A percentile compares a stretch with the other conserved stretches of the same genome.
phyloP scores from a whole-genome alignment of 2,888 invertebrate genomes.

The Pollenia griseotomentosa region DNA sequence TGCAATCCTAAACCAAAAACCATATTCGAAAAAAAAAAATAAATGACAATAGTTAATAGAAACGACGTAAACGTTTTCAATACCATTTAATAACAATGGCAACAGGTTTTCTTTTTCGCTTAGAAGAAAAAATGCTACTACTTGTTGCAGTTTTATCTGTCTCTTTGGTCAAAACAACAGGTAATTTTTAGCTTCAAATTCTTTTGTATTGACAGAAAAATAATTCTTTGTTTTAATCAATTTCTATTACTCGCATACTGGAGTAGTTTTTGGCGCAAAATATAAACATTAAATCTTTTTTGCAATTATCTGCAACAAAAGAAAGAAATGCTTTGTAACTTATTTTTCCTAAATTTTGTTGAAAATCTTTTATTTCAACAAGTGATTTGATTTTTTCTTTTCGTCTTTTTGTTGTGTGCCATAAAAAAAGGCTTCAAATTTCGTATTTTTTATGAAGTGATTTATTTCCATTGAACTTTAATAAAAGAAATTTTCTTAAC shows the following conservation, averaged over 20 bases:
- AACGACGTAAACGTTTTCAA: conserved; percentile 50
- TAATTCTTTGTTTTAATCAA: conserved; percentile 41
- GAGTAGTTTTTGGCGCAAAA: conserved; percentile 25
- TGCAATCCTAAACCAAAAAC: conserved; percentile 40
- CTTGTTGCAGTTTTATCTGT: conserved; percentile 7
- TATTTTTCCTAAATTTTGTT: neutral
- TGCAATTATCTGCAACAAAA: conserved; percentile 43
- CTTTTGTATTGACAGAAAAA: conserved; percentile 41
- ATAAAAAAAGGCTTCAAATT: conserved; percentile 20
- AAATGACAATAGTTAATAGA: conserved; percentile 58
- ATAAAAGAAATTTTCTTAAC: neutral
- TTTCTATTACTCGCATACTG: conserved; percentile 5
- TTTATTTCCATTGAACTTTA: conserved; percentile 29
- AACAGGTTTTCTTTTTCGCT: conserved; percentile 51
- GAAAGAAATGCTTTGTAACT: neutral
- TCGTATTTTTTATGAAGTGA: conserved; percentile 11
- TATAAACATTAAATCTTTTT: conserved; percentile 33
- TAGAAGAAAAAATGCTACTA: conserved; percentile 12
- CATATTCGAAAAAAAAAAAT: conserved; percentile 19
- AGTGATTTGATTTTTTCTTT: conserved; percentile 21
- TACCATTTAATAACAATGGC: conserved; percentile 41
- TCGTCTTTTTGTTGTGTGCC: conserved; percentile 17
- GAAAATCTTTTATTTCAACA: conserved; percentile 17
- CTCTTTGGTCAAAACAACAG: conserved; percentile 43
- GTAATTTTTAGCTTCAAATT: conserved; percentile 47